phyloP scores from a whole-genome alignment of 2,113 vertebrate genomes.

The Nipponia nippon region DNA sequence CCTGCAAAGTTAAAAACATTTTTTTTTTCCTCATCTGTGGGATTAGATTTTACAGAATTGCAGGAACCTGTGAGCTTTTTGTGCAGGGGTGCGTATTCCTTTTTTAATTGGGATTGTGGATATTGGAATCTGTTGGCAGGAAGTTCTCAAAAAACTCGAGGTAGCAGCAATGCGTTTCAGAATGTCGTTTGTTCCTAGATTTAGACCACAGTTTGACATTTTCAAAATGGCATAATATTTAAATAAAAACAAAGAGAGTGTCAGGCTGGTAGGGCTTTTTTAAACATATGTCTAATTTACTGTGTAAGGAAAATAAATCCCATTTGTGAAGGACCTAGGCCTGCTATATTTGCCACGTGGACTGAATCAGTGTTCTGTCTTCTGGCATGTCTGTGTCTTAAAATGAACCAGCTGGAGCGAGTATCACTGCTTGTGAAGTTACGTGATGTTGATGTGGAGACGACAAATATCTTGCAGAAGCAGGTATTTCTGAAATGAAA shows the following conservation, averaged over 20 bases:
- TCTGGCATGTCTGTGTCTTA: neutral
- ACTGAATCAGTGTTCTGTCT: neutral
- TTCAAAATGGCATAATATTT: neutral
- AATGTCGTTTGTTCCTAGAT: neutral
- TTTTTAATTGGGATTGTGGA: neutral
- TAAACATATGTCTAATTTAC: neutral
- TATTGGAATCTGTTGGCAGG: neutral
- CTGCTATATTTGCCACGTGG: neutral
- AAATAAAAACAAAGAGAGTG: neutral
- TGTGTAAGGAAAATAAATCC: neutral
- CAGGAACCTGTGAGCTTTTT: neutral
- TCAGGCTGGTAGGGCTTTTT: neutral
- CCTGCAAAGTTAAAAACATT: neutral
- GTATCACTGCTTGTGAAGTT: neutral
- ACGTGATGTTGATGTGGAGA: neutral
- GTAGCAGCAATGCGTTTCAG: neutral
- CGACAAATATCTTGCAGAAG: neutral
- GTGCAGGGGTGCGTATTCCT: neutral
- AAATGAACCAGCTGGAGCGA: neutral
- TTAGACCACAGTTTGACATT: neutral
- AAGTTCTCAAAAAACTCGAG: neutral
- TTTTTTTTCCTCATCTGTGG: neutral
- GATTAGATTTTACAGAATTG: neutral
- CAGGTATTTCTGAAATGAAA: neutral
- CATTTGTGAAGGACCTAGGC: neutral